Conservation (phyloP, 1,140 invertebrate species). For the Paralvinella palmiformis region DNA sequence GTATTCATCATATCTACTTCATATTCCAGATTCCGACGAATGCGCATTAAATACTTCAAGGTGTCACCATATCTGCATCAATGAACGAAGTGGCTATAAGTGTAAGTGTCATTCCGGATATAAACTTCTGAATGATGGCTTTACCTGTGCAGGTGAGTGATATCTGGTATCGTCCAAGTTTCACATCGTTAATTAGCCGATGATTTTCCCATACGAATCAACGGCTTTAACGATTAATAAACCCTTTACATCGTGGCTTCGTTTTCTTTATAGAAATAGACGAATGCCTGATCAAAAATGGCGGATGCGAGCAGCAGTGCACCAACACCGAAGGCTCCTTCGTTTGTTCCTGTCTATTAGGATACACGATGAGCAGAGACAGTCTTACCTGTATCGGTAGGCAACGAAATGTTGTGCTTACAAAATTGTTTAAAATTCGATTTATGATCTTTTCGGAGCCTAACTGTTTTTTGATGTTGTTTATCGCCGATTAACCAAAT, state of each 20-base stretch:
- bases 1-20: not conserved
- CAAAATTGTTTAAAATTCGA: too few relatives aligned
- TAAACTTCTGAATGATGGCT: not conserved
- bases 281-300: not conserved
- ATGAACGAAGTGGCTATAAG: not conserved
- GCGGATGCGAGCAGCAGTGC: not conserved
- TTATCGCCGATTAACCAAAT: too few relatives aligned
- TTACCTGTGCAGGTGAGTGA: not conserved
- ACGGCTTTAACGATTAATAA: not conserved
- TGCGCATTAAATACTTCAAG: not conserved
- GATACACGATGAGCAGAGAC: not conserved
- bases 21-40: not conserved
- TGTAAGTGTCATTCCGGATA: not conserved
- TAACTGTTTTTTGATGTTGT: too few relatives aligned
- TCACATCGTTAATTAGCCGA: too few relatives aligned
- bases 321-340: not conserved
- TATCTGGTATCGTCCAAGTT: too few relatives aligned
- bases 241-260: not conserved
- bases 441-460: too few relatives aligned
- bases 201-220: not conserved
- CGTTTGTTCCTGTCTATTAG: not conserved
- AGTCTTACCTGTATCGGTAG: not conserved
- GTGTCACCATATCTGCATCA: not conserved
- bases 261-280: not conserved
- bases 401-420: too few relatives aligned